phyloP scores from a whole-genome alignment of 2,888 invertebrate genomes.

The Platerodrilus igneus region DNA sequence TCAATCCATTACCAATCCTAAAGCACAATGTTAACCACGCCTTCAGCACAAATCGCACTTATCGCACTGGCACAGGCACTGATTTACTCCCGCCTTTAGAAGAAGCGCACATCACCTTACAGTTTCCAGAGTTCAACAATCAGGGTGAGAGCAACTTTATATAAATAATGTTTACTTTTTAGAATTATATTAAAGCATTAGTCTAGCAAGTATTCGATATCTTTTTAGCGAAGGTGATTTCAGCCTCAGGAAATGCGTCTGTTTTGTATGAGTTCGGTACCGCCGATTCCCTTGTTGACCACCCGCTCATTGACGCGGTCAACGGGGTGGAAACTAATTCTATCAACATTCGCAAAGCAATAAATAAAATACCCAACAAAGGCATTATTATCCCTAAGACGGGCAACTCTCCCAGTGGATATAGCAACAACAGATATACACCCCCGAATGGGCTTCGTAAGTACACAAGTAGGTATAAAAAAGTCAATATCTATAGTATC shows the following conservation, averaged over 20 bases:
- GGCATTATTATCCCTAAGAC: conserved; percentile 35
- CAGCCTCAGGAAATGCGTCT: conserved; percentile 55
- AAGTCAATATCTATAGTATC: no score
- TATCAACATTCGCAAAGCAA: conserved; percentile 48
- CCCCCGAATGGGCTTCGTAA: conserved; percentile 39
- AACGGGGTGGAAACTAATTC: conserved; percentile 52
- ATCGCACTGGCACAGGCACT: conserved; percentile 43
- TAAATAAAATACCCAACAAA: conserved; percentile 46
- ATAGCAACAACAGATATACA: conserved; percentile 37
- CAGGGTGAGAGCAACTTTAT: conserved; percentile 41
- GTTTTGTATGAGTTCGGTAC: conserved; percentile 53
- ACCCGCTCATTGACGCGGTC: conserved; percentile 56
- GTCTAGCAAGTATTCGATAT: conserved; percentile 37
- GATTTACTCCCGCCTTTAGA: conserved; percentile 45
- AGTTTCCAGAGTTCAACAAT: conserved; percentile 43
- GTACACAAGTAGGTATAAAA: conserved; percentile 45
- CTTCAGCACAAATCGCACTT: conserved; percentile 45
- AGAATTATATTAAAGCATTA: conserved; percentile 22
- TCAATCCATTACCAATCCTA: conserved; percentile 44
- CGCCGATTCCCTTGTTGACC: conserved; percentile 55
- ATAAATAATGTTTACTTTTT: no score
- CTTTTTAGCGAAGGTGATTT: conserved; percentile 59
- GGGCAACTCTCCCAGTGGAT: conserved; percentile 43
- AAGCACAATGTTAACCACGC: conserved; percentile 43
- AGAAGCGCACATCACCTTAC: conserved; percentile 48